Evolutionary conservation across 1,140 invertebrate genomes (phyloP), one percentile per base, ranked within the genome.

Genomic region (Temnothorax longispinosus): DNA sequence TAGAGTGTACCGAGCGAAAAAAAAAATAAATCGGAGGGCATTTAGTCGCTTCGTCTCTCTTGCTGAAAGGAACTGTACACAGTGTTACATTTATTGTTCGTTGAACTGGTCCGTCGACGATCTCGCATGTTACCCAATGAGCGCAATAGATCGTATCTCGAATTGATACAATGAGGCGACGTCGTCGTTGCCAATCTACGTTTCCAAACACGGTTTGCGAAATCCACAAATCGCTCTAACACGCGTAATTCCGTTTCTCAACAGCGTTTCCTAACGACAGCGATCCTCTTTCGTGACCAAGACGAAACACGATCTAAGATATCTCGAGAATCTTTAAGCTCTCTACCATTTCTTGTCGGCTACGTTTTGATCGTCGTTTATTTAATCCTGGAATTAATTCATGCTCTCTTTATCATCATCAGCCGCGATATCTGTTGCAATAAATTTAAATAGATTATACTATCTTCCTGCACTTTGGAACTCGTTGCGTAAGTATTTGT

Each of bases 31-130:
- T 77, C 87, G 84, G 88, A 91, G 85, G 87, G 77, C 84, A 88
- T 87, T 88, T 67, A 72, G 56, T 90, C 81, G 62, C 82, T 87
- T 87, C 52, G 47, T 56, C 65, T 27, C 65, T 47, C 18, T 78
- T 85, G 85, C 65, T 85, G 74, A 74, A 91, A 92, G 77, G 88
- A 89, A 91, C 87, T 91, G 85, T 92, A 69, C 74, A 44, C 13
- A 72, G 35, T 74, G 21, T 74, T 87, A 72, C 69, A 84, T 85
- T 67, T 87, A 87, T 87, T 85, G 80, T 87, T 87, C 71, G 50
- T 87, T 74, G 80, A 69, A 87, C 44, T 87, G 80, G 60, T 87
- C 60, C 41, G 69, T 82, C 65, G 47, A 15, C 72, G 35, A 74
- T 72, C 54, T 67, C 69, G 69, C 44, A 69, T 35, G 52, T 78